These are phyloP conservation scores for Salpingus planirostris DNA, from an alignment of 2,888 invertebrate genomes.

Conservation along the genomic window DNA sequence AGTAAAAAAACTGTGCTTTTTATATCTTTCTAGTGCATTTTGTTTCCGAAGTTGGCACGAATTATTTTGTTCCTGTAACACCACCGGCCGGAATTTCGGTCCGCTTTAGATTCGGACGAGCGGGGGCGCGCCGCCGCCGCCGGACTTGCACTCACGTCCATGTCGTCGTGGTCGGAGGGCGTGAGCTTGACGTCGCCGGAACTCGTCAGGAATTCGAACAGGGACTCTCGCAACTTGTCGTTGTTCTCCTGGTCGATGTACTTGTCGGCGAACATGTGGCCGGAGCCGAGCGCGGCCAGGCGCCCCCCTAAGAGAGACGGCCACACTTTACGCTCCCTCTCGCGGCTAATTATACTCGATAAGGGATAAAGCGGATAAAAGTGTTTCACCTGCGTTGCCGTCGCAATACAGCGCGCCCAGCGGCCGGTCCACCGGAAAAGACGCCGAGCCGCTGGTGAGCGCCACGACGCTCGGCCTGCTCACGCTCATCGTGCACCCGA, in stretches of 20 bases:
- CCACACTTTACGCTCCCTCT: no score
- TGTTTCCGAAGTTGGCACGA: background rate
- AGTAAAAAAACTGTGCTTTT: no score
- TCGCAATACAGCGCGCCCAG: constrained; percentile 56
- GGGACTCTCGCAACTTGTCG: constrained; percentile 75
- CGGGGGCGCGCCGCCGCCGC: no score
- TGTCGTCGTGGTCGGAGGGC: constrained; percentile 83
- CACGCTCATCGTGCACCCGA: constrained; percentile 90
- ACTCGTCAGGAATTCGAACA: constrained; percentile 65
- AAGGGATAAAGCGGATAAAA: no score
- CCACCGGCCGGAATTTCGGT: no score
- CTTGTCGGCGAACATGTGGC: constrained; percentile 84
- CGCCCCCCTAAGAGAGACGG: constrained; percentile 49
- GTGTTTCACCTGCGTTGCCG: constrained; percentile 25
- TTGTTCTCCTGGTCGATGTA: constrained; percentile 94
- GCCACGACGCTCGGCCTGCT: constrained; percentile 82
- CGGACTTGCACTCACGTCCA: constrained; percentile 83
- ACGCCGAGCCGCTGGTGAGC: constrained; percentile 85
- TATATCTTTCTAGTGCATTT: no score
- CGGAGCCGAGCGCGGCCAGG: constrained; percentile 85
- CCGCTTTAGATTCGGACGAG: no score
- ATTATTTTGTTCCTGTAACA: background rate
- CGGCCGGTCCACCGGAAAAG: constrained; percentile 90
- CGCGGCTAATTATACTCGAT: background rate
- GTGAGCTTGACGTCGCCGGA: constrained; percentile 48